A percentile compares a stretch with the other conserved stretches of the same genome.
Conservation (phyloP, 2,797 vertebrate species). For the Propithecus deckenii region DNA sequence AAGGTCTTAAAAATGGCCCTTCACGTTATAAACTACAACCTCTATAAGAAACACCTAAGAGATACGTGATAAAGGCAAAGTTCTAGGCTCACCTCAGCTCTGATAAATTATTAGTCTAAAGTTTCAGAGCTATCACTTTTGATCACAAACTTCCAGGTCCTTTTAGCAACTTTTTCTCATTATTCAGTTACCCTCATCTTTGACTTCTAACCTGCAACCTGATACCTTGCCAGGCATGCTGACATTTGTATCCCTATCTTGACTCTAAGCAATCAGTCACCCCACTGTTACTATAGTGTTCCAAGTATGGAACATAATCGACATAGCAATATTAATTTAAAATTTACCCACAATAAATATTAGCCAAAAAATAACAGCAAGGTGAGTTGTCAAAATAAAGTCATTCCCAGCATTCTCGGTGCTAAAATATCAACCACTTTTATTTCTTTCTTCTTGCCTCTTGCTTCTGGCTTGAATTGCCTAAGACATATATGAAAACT, state of each 20-base stretch:
- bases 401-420: background rate
- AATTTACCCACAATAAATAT: background rate
- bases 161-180: background rate
- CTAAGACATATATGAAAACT: background rate
- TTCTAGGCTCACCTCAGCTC: background rate
- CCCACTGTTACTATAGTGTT: background rate
- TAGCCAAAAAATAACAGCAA: background rate
- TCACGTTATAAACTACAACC: background rate
- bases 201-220: background rate
- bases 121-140: background rate
- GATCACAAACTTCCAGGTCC: background rate
- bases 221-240: accelerated
- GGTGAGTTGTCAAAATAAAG: background rate
- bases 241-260: background rate
- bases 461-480: background rate
- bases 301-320: background rate
- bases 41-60: background rate
- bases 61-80: background rate
- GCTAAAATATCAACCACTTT: background rate
- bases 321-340: background rate
- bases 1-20: background rate
- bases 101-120: background rate
- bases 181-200: background rate
- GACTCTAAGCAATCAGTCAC: background rate
- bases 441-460: background rate